These are phyloP conservation scores for Holcopasites calliopsidis DNA, from an alignment of 1,140 invertebrate species.

Conservation along the genomic window DNA sequence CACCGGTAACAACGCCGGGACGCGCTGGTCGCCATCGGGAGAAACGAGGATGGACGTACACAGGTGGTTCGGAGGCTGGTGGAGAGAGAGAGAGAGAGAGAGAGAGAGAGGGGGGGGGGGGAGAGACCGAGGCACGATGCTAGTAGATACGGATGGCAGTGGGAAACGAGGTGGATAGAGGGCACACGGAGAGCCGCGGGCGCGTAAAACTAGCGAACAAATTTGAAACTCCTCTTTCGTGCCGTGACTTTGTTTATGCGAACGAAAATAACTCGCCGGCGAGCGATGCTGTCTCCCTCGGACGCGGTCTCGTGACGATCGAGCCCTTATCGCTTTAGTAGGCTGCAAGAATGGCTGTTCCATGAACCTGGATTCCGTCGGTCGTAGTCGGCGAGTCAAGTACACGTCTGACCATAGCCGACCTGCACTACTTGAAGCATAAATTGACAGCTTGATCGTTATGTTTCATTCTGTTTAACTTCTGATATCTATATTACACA, in stretches of 20 bases:
- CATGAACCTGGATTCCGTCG: too few relatives aligned
- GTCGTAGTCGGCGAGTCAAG: too few relatives aligned
- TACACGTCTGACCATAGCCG: too few relatives aligned
- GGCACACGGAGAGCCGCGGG: constrained; percentile 52
- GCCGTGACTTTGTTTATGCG: constrained; percentile 76
- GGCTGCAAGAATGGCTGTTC: too few relatives aligned
- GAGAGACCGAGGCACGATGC: not conserved
- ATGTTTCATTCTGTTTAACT: too few relatives aligned
- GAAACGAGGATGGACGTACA: not conserved
- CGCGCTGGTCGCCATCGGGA: not conserved
- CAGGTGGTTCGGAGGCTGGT: not conserved
- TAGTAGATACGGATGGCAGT: too few relatives aligned
- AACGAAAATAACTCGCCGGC: constrained; percentile 75
- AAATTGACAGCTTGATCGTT: too few relatives aligned
- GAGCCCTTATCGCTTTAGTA: too few relatives aligned
- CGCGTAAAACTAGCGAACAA: constrained; percentile 74
- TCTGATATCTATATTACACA: too few relatives aligned
- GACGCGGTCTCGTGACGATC: too few relatives aligned
- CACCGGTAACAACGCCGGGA: constrained; percentile 60
- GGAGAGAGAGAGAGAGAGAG: not conserved
- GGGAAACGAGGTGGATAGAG: not conserved
- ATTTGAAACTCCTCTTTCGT: constrained; percentile 77
- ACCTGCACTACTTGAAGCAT: too few relatives aligned
- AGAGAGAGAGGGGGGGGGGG: not conserved
- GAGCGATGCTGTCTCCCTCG: not conserved